Percentiles rank a stretch among this genome's conserved stretches.
phyloP scores from a whole-genome alignment of 2,113 vertebrate species.

The Pedionomus torquatus region DNA sequence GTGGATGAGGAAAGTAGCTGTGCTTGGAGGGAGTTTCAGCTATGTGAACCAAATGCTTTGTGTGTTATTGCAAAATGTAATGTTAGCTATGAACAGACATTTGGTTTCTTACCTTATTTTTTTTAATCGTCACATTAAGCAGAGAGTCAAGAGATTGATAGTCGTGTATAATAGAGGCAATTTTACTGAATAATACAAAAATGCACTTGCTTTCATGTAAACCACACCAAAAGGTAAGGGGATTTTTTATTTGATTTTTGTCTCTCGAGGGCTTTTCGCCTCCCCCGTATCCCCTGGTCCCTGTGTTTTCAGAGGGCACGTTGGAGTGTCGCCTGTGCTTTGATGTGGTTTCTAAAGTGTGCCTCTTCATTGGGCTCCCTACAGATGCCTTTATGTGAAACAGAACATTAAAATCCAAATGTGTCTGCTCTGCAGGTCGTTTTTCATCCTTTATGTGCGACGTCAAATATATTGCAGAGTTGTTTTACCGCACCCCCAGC shows the following conservation, averaged over 20 bases:
- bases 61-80: background rate
- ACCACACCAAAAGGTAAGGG: conserved; percentile 50
- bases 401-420: conserved; percentile 29
- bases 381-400: conserved; percentile 54
- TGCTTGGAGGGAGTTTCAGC: background rate
- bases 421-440: background rate
- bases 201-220: conserved; percentile 19
- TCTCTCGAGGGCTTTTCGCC: background rate
- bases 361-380: conserved; percentile 32
- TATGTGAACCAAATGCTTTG: background rate
- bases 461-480: background rate
- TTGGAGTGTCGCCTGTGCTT: conserved; percentile 16
- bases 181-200: background rate
- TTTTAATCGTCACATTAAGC: background rate
- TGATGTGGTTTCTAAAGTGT: conserved; percentile 65
- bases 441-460: conserved; percentile 31
- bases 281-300: background rate
- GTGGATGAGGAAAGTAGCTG: background rate
- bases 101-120: background rate
- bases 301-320: background rate
- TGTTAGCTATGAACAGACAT: background rate
- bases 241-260: background rate
- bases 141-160: background rate
- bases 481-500: background rate
- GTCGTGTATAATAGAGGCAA: background rate